These are phyloP conservation scores for Chlorops oryzae DNA, from an alignment of 1,140 invertebrate species.

Conservation along the genomic window DNA sequence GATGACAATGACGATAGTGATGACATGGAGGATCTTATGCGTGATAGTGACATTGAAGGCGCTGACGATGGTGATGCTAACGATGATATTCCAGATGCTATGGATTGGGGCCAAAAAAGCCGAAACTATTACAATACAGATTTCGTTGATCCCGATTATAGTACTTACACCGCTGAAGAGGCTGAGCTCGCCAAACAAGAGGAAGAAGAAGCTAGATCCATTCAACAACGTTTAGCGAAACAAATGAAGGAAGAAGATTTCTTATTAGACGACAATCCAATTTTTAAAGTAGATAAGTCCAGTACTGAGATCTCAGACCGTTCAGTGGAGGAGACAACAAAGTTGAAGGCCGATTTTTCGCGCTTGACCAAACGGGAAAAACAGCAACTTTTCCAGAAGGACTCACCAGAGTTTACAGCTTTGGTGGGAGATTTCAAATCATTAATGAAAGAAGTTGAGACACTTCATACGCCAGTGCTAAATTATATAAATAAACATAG, in stretches of 20 bases:
- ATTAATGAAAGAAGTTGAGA: slow-evolving; percentile 59
- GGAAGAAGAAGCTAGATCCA: slow-evolving; percentile 76
- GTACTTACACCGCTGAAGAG: slow-evolving; percentile 63
- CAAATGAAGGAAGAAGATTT: slow-evolving; percentile 79
- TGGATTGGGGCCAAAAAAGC: slow-evolving; percentile 81
- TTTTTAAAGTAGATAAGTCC: slow-evolving; percentile 18
- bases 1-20: slow-evolving; percentile 45
- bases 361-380: slow-evolving; percentile 70
- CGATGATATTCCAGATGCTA: slow-evolving; percentile 64
- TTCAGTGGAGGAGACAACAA: slow-evolving; percentile 49
- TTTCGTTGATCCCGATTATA: slow-evolving; percentile 82
- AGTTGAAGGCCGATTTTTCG: slow-evolving; percentile 66
- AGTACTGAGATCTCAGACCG: slow-evolving; percentile 25
- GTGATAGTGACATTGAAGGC: slow-evolving; percentile 67
- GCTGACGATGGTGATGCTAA: slow-evolving; percentile 63
- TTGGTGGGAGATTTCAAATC: slow-evolving; percentile 72
- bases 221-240: slow-evolving; percentile 70
- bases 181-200: slow-evolving; percentile 70
- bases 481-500: slow-evolving; percentile 56
- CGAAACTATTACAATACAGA: slow-evolving; percentile 76
- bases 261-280: slow-evolving; percentile 58
- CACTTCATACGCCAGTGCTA: slow-evolving; percentile 61
- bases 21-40: slow-evolving; percentile 46
- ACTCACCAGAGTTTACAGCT: slow-evolving; percentile 75
- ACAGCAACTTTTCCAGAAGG: slow-evolving; percentile 66